A percentile compares a stretch with the other conserved stretches of the same genome.
Evolutionary conservation across 1,140 invertebrate genomes (phyloP).

Genomic region (Eupeodes corollae): DNA sequence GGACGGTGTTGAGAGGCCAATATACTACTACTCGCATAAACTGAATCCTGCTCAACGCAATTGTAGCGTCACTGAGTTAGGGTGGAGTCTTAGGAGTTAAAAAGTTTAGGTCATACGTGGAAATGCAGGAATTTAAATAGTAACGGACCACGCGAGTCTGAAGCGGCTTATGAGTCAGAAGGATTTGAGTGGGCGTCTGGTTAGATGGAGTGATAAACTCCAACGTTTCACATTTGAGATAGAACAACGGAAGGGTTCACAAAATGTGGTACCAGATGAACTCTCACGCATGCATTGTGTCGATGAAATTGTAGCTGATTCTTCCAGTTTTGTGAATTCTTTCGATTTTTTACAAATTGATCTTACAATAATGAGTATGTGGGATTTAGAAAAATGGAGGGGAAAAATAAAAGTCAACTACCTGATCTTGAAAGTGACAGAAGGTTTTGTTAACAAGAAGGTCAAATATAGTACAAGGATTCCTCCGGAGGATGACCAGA

Average conservation of each 20-base stretch:
- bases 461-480: neutral
- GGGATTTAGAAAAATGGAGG: too few species aligned
- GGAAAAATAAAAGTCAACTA: neutral
- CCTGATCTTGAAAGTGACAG: conserved; percentile 1
- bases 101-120: conserved; percentile 37
- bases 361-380: neutral
- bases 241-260: conserved; percentile 18
- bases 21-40: conserved; percentile 33
- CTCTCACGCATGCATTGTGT: neutral
- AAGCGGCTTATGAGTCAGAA: too few species aligned
- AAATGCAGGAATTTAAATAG: conserved; percentile 31
- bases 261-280: conserved; percentile 15
- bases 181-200: conserved; percentile 24
- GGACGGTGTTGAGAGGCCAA: conserved; percentile 12
- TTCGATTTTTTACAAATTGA: neutral
- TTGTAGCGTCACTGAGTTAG: conserved; percentile 6
- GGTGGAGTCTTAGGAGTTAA: conserved; percentile 6
- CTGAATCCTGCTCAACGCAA: conserved; percentile 4
- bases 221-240: conserved; percentile 22
- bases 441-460: neutral
- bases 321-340: neutral
- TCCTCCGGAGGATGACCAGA: neutral
- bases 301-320: neutral
- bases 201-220: conserved; percentile 21
- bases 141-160: conserved; percentile 30